phyloP scores from a whole-genome alignment of 2,888 invertebrate species.

The Pandemis cinnamomeana region DNA sequence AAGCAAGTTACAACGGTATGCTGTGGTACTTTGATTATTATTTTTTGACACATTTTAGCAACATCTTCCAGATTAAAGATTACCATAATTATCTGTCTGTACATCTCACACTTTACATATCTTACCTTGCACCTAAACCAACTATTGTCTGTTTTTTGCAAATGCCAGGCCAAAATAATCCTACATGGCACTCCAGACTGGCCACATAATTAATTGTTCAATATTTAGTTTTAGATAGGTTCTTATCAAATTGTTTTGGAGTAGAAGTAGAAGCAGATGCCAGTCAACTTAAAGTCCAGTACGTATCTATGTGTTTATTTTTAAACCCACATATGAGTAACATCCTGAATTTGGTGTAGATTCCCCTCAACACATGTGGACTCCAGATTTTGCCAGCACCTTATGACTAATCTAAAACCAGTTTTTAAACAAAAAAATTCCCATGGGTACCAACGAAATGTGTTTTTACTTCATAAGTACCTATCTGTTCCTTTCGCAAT shows the following conservation, averaged over 20 bases:
- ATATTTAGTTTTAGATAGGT: background rate
- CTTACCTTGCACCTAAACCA: no score
- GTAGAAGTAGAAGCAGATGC: background rate
- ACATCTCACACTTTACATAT: no score
- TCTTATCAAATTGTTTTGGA: background rate
- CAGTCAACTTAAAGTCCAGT: background rate
- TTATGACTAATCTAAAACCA: background rate
- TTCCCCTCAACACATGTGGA: constrained; percentile 27
- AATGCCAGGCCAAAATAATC: no score
- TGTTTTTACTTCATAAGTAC: background rate
- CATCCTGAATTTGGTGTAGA: constrained; percentile 22
- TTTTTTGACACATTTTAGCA: no score
- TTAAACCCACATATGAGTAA: constrained; percentile 29
- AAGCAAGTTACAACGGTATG: no score
- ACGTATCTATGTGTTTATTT: constrained; percentile 23
- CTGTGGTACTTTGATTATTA: no score
- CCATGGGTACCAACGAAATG: background rate
- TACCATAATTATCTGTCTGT: no score
- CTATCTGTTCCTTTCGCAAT: background rate
- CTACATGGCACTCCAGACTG: background rate
- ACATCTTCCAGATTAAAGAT: no score
- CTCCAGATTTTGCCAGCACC: constrained; percentile 12
- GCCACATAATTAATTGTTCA: background rate
- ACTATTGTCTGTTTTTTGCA: no score
- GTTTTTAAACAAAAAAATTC: background rate